Evolutionary conservation across 2,888 invertebrate genomes (phyloP).

Genomic region (Horisme vitalbata): DNA sequence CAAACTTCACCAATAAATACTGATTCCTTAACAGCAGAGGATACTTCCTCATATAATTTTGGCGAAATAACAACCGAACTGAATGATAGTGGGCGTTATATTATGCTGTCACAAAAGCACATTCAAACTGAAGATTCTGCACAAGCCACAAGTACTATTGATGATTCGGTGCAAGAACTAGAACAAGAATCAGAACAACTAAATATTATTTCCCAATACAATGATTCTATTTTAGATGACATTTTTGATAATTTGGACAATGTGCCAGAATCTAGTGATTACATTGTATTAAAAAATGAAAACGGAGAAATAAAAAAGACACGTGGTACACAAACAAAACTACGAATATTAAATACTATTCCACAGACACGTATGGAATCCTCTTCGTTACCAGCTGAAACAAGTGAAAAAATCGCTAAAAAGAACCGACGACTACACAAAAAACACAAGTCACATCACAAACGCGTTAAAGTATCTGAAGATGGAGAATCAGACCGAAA

Average conservation of each 20-base stretch:
- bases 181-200: background rate
- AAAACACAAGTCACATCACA: constrained; percentile 17
- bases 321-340: constrained; percentile 9
- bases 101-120: constrained; percentile 13
- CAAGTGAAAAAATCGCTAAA: constrained; percentile 3
- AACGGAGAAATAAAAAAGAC: background rate
- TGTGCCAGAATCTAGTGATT: constrained; percentile 9
- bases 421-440: constrained; percentile 5
- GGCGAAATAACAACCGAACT: constrained; percentile 7
- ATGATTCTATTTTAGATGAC: background rate
- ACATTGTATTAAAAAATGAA: background rate
- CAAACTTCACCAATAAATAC: background rate
- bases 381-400: constrained; percentile 5
- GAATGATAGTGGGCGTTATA: constrained; percentile 3
- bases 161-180: too few species aligned
- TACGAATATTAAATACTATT: too few species aligned
- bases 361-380: constrained; percentile 4
- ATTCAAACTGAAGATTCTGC: constrained; percentile 11
- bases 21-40: constrained; percentile 1
- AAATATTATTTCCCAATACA: background rate
- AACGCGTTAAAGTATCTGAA: constrained; percentile 9
- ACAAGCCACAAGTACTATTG: background rate
- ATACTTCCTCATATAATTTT: constrained; percentile 1
- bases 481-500: constrained; percentile 11
- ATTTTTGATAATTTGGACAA: constrained; percentile 1